Conservation (phyloP, 2,113 vertebrate species). For the Athene cunicularia region DNA sequence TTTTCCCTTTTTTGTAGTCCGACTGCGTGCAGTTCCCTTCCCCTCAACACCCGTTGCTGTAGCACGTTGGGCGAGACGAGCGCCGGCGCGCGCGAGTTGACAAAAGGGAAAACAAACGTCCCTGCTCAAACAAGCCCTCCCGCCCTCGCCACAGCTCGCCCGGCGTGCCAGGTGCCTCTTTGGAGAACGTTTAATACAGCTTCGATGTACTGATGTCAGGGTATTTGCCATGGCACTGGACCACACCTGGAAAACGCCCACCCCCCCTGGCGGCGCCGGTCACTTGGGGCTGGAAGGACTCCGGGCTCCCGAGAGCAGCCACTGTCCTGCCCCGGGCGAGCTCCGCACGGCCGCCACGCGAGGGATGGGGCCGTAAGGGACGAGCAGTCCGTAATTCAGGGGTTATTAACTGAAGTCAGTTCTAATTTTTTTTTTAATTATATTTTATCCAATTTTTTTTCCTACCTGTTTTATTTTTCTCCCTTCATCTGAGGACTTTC, state of each 20-base stretch:
- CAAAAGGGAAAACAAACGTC: background rate
- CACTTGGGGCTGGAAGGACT: conserved; percentile 24
- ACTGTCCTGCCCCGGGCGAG: conserved; percentile 42
- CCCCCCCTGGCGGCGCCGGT: background rate
- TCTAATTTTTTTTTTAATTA: conserved; percentile 69
- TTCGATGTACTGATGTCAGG: background rate
- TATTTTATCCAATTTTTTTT: conserved; percentile 64
- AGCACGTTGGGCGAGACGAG: background rate
- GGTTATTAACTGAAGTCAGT: conserved; percentile 72
- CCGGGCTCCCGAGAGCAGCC: conserved; percentile 40
- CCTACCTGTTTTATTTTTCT: background rate
- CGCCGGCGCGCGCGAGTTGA: background rate
- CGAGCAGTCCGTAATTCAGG: conserved; percentile 71
- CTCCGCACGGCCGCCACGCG: conserved; percentile 28
- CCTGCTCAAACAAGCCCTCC: background rate
- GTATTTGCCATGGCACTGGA: background rate
- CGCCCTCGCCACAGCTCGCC: background rate
- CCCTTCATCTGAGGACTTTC: background rate
- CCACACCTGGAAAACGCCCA: background rate
- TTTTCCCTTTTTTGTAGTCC: background rate
- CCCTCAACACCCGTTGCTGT: background rate
- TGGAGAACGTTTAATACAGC: background rate
- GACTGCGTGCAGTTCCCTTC: background rate
- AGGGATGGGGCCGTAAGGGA: conserved; percentile 49
- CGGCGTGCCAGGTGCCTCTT: background rate